Percentiles rank a stretch among this genome's conserved stretches.
Conservation (phyloP, 1,140 invertebrate genomes). For the Eciton burchellii region DNA sequence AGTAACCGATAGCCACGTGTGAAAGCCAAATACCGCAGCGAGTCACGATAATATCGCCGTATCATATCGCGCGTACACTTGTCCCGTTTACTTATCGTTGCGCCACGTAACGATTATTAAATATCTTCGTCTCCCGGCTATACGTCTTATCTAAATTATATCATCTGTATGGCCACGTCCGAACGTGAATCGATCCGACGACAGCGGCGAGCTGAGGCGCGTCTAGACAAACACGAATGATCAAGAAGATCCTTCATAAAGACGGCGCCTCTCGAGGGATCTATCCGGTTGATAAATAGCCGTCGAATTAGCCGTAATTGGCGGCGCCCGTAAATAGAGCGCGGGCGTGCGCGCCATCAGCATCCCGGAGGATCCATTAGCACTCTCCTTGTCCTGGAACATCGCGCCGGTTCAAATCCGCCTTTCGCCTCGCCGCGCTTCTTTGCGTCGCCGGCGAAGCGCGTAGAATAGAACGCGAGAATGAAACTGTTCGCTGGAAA, state of each 20-base stretch:
- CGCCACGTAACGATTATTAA: slow-evolving; percentile 17
- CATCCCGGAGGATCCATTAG: slow-evolving; percentile 76
- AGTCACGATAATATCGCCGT: background rate
- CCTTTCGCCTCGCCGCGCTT: background rate
- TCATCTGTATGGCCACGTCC: background rate
- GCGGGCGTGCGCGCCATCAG: slow-evolving; percentile 68
- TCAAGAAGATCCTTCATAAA: slow-evolving; percentile 62
- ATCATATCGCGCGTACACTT: background rate
- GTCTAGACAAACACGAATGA: slow-evolving; percentile 38
- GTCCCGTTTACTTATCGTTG: slow-evolving; percentile 6
- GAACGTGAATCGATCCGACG: slow-evolving; percentile 6
- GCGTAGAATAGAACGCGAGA: background rate
- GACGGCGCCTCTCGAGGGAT: slow-evolving; percentile 58
- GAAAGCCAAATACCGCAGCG: slow-evolving; percentile 1
- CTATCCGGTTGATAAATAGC: slow-evolving; percentile 73
- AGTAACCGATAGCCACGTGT: background rate
- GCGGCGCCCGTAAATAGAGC: slow-evolving; percentile 68
- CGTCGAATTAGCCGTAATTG: slow-evolving; percentile 74
- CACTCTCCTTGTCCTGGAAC: slow-evolving; percentile 61
- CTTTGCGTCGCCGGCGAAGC: background rate
- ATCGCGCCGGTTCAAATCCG: slow-evolving; percentile 61
- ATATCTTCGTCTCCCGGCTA: slow-evolving; percentile 6
- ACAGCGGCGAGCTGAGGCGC: slow-evolving; percentile 4
- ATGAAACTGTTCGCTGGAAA: background rate
- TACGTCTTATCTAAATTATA: slow-evolving; percentile 39